Base-by-base conservation (phyloP, 2,113 vertebrate genomes). In the Elgaria multicarinata region DNA sequence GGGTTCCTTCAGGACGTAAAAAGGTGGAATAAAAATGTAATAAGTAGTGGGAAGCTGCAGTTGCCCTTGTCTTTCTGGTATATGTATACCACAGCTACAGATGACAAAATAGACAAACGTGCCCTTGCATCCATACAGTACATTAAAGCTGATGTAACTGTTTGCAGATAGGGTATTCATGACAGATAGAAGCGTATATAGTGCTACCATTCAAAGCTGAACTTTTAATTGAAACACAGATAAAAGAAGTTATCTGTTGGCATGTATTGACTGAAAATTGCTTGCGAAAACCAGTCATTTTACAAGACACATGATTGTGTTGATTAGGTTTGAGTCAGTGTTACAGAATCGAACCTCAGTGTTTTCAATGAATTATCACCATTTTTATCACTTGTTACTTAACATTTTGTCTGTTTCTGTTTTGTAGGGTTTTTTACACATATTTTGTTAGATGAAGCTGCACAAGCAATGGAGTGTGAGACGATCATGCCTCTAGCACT, bases 381-480 rank as follows among this genome's bases (percentile, higher is more conserved):
- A 31, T 93, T 93, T 94, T 90, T 78, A 28, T 90, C 36, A 2
- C 75, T 93, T 96, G 93, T 1, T 76, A 92, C 91, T 82, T 86
- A 66, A 92, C 89, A 89, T 76, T 92, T 92, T 93, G 84, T 26
- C 89, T 67, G 2, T 86, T 36, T 96, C 42, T 96, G 36, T 94
- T 93, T 96, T 95, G 81, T 93, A 99, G 99, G 99, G 31, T 98
- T 99, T 95, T 99, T 99, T 95, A 98, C 98, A 90, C 99, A 99
- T 95, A 98, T 99, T 97, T 97, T 99, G 12, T 96, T 99, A 97
- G 99, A 99, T 95, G 99, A 99, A 98, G 99, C 99, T 46, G 99
- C 99, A 50, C 99, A 99, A 95, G 99, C 99, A 94, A 99, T 99
- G 99, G 99, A 99, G 97, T 99, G 99, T 89, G 99, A 99, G 97